A percentile compares a stretch with the other conserved stretches of the same genome.
phyloP scores from a whole-genome alignment of 1,140 invertebrate species.

The Saccostrea cuccullata region DNA sequence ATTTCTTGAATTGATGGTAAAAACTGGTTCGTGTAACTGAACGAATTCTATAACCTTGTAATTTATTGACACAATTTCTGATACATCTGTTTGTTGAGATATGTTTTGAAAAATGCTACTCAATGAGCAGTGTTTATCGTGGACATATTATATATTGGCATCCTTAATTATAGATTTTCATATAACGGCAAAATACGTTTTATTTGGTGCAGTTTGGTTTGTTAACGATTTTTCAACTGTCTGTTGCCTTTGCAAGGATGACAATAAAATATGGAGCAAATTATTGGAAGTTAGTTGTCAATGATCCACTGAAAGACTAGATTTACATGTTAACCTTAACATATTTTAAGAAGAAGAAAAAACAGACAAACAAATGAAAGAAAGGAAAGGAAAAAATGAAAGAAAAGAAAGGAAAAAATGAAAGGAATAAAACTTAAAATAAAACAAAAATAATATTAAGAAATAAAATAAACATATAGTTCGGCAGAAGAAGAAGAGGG shows the following conservation, averaged over 20 bases:
- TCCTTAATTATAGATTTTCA: neutral
- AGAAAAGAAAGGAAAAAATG: no score
- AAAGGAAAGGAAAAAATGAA: no score
- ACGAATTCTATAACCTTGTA: no score
- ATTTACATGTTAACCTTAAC: no score
- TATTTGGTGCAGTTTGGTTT: neutral
- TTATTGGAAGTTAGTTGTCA: neutral
- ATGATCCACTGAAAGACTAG: no score
- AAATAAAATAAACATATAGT: neutral
- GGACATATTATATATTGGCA: neutral
- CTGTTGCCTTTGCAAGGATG: neutral
- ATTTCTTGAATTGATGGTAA: no score
- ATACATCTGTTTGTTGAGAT: no score
- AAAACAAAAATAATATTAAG: neutral
- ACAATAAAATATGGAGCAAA: neutral
- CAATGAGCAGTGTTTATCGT: neutral
- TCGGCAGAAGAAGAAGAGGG: neutral
- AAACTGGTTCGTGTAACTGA: no score
- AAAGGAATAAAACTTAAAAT: neutral
- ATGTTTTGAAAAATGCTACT: no score
- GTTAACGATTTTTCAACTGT: neutral
- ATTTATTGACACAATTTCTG: no score
- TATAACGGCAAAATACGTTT: neutral
- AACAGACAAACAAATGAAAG: no score
- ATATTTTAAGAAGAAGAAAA: no score